A percentile compares a stretch with the other conserved stretches of the same genome.
phyloP scores from a whole-genome alignment of 2,888 invertebrate species.

The Pachydiplax longipennis region DNA sequence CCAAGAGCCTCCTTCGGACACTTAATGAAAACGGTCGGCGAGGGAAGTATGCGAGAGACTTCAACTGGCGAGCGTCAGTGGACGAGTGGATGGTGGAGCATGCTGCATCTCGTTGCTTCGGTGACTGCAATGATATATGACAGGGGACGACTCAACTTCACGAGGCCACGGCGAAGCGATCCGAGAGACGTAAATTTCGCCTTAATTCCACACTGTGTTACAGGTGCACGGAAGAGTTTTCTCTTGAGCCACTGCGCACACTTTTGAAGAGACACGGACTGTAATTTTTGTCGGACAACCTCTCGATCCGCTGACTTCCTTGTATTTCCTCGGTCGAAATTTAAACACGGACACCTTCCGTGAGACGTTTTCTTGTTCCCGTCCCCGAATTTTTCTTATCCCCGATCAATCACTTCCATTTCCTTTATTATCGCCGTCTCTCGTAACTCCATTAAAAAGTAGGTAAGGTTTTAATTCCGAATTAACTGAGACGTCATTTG shows the following conservation, averaged over 20 bases:
- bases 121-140: conserved; percentile 1
- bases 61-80: neutral
- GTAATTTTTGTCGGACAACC: neutral
- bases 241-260: neutral
- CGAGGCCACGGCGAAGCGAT: neutral
- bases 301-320: neutral
- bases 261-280: neutral
- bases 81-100: neutral
- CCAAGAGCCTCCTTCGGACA: neutral
- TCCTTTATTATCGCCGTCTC: no score
- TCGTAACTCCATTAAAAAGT: no score
- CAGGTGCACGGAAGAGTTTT: neutral
- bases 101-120: neutral
- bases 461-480: no score
- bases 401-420: no score
- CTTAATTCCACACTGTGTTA: neutral
- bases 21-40: neutral
- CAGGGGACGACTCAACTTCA: conserved; percentile 4
- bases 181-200: conserved; percentile 25
- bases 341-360: no score
- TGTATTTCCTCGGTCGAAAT: neutral
- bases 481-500: no score
- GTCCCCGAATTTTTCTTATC: no score
- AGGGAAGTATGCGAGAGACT: neutral
- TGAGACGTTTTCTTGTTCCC: no score